Evolutionary conservation across 2,113 vertebrate species (phyloP).

Genomic region (Chloropsis hardwickii): DNA sequence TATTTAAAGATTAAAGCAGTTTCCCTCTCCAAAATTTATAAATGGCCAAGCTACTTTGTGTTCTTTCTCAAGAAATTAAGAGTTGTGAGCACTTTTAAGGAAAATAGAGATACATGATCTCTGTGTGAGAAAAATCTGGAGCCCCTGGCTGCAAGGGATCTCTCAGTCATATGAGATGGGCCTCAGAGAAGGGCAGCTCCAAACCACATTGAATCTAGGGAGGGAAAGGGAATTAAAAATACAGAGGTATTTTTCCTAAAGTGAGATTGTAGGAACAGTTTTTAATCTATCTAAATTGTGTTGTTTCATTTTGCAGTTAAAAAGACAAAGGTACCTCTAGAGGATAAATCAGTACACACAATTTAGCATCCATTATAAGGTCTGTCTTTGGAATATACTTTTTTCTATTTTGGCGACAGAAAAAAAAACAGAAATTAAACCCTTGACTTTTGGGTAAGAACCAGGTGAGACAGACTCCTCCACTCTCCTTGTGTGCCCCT

Average conservation of each 20-base stretch:
- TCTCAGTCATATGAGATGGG: neutral
- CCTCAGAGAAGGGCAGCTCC: neutral
- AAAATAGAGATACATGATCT: neutral
- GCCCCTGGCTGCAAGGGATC: neutral
- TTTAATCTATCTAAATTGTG: neutral
- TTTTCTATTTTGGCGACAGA: neutral
- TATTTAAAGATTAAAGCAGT: slow-evolving; percentile 8
- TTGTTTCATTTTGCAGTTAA: neutral
- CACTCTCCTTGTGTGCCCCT: neutral
- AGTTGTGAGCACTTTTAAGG: neutral
- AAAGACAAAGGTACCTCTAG: neutral
- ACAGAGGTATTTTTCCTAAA: neutral
- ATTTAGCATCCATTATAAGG: neutral
- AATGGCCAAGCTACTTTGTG: neutral
- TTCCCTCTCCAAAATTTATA: neutral
- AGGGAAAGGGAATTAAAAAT: neutral
- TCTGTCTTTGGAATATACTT: neutral
- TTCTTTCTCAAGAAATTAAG: neutral
- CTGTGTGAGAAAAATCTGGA: neutral
- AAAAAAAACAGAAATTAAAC: neutral
- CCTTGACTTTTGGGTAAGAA: neutral
- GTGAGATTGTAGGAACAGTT: neutral
- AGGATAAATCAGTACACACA: neutral
- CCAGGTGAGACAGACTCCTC: neutral
- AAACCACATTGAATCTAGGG: neutral